Base-by-base conservation (phyloP, 1,140 invertebrate genomes). In the Liolophura sinensis region DNA sequence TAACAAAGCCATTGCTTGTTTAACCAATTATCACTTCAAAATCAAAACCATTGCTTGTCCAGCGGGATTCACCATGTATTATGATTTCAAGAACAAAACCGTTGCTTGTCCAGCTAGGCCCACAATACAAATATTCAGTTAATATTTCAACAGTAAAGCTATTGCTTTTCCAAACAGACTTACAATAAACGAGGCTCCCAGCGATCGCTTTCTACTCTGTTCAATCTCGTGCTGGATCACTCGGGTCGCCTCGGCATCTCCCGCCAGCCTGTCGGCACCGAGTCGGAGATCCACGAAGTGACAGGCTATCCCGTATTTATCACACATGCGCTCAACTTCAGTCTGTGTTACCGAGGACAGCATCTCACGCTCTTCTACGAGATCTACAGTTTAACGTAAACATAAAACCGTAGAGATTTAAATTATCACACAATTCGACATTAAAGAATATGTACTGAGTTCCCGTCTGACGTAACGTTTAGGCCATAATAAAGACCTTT, bases 321-420 rank as follows among this genome's bases (percentile, higher is more conserved):
- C 71, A 46, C 71, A 70, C 57, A 65, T 56, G 25, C 62, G 52
- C 22, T 54, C 49, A n/a, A 73, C 55, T 60, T 67, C 68, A 5
- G 68, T 65, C 50, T 67, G 70, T n/a, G 68, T 66, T 9, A 73
- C 71, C 48, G 69, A 65, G 7, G 66, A 65, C 22, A 73, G 62
- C 56, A 73, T 70, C 52, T 73, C 68, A n/a, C 71, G 61, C 31
- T 73, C 71, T 52, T 73, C 71, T 0, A 56, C 52, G 47, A 73
- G 24, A 65, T 73, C 71, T 73, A 54, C 12, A 55, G 3, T 40
- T 40, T 40, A 40, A 40, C 31, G 9, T 9, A 40, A 3, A 40
- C 9, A 40, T 40, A 40, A 40, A n/a, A 40, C 9, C 3, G 31
- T 40, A 40, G 31, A 40, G 3, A 5, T 40, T 40, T 40, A 40